Base-by-base conservation (phyloP, 2,888 invertebrate genomes). In the Watsonalla binaria region DNA sequence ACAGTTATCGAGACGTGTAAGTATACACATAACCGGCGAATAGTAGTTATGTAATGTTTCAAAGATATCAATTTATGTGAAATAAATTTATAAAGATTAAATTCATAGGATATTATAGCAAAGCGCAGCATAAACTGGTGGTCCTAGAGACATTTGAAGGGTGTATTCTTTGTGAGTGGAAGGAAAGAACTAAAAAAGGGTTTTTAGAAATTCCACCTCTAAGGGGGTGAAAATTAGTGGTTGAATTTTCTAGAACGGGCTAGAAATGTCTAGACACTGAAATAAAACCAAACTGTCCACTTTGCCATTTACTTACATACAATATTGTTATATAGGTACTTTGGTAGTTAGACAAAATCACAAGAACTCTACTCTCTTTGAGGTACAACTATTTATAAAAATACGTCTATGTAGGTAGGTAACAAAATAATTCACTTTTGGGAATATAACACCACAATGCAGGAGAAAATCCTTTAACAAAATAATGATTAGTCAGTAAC, bases 221-320 rank as follows among this genome's bases (percentile, higher is more conserved):
- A 50, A 6, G 24, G 33, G 0, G n/a, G 11, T 35, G 13, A 34
- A 48, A 11, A 5, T 5, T 6, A 13, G 45, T 7, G 11, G n/a
- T 45, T 9, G 13, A 13, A 46, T 15, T 13, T 14, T 13, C 9
- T 15, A n/a, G 24, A 24, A 24, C 1, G 1, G 24, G 24, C 24
- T 24, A 24, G 1, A 24, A 2, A 24, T 24, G 2, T 6, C 33
- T 14, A 49, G 4, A 9, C 2, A 24, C 15, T 5, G 6, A 52
- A 53, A 62, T 58, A 48, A 47, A 62, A 63, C 54, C 9, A 49
- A 2, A 48, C 34, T 46, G 9, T 58, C 56, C 59, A 63, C 48
- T 58, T 61, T 66, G 62, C 60, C 63, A 62, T 71, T 70, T 72
- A 71, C 63, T 68, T 61, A 65, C 60, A 53, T 62, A 61, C 47